Percentiles rank a stretch among this genome's conserved stretches.
Evolutionary conservation across 1,140 invertebrate species (phyloP).

Genomic region (Heterodera schachtii): DNA sequence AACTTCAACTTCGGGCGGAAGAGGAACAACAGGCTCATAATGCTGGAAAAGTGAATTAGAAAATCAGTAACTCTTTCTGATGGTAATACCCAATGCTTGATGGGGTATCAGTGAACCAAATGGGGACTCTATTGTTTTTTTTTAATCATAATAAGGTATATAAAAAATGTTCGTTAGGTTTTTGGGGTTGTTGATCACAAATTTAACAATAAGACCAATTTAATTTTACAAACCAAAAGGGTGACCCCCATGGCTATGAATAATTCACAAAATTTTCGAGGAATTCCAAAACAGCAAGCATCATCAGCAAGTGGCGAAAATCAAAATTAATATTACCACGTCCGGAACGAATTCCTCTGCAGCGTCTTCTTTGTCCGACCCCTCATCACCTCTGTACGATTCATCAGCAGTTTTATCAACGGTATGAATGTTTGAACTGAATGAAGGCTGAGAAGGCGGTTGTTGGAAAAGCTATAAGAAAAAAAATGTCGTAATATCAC

Average conservation of each 20-base stretch:
- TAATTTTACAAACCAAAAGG: too few species aligned
- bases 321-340: background rate
- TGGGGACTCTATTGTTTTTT: too few species aligned
- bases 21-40: constrained; percentile 68
- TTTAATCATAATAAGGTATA: too few species aligned
- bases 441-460: constrained; percentile 3
- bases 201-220: too few species aligned
- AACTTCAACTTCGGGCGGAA: constrained; percentile 66
- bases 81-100: too few species aligned
- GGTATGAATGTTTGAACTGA: background rate
- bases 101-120: too few species aligned
- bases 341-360: constrained; percentile 34
- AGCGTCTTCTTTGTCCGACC: constrained; percentile 31
- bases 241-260: too few species aligned
- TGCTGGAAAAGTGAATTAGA: constrained; percentile 33
- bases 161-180: too few species aligned
- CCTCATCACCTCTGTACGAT: constrained; percentile 24
- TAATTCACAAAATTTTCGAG: background rate
- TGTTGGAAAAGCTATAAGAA: constrained; percentile 21
- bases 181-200: too few species aligned
- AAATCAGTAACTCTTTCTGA: too few species aligned
- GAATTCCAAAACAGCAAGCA: background rate
- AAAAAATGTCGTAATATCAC: too few species aligned
- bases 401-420: background rate
- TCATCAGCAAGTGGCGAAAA: too few species aligned